Evolutionary conservation across 2,888 invertebrate species (phyloP).

Genomic region (Therioaphis trifolii): DNA sequence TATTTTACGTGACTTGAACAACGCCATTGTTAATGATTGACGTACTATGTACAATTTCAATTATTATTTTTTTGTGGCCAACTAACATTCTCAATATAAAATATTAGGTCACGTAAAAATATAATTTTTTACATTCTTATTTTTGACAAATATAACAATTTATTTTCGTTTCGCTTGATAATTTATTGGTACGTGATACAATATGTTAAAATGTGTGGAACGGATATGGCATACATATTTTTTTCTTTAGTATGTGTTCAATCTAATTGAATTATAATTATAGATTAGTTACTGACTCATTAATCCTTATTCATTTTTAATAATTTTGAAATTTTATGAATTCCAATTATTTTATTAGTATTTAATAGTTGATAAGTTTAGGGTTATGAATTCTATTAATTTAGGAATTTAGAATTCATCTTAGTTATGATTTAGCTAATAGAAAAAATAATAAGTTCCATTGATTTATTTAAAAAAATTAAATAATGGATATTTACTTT

Average conservation of each 20-base stretch:
- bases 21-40: conserved; percentile 21
- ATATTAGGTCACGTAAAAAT: conserved; percentile 40
- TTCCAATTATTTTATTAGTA: neutral
- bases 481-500: too few species aligned
- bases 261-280: conserved; percentile 41
- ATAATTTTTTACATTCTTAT: conserved; percentile 27
- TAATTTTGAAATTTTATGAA: neutral
- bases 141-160: conserved; percentile 30
- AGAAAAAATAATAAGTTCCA: too few species aligned
- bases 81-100: neutral
- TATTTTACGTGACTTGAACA: conserved; percentile 35
- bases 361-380: neutral
- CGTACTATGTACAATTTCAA: conserved; percentile 27
- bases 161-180: conserved; percentile 41
- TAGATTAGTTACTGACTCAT: neutral
- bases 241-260: neutral
- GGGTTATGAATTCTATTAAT: neutral
- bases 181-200: conserved; percentile 18
- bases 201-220: neutral
- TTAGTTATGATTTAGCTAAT: neutral
- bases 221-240: neutral
- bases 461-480: too few species aligned
- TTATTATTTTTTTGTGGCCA: conserved; percentile 16
- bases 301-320: neutral
- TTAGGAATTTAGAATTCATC: neutral